Conservation (phyloP, 1,140 invertebrate species). For the Steinernema feltiae region DNA sequence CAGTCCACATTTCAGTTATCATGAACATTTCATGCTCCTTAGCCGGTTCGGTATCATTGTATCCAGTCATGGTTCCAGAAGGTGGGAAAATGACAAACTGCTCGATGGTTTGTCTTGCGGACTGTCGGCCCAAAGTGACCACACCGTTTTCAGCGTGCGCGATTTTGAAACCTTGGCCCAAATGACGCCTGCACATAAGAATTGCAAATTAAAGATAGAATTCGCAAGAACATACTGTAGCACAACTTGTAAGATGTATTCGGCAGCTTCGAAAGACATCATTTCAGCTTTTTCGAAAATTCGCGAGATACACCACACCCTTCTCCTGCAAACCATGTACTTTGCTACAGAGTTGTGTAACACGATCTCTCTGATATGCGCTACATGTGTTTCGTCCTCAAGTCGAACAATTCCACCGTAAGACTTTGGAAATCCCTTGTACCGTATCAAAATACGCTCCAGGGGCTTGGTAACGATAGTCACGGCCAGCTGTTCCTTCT, state of each 20-base stretch:
- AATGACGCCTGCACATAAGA: conserved; percentile 4
- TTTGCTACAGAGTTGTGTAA: conserved; percentile 23
- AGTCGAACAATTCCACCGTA: conserved; percentile 9
- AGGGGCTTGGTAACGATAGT: conserved; percentile 21
- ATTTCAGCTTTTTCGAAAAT: conserved; percentile 9
- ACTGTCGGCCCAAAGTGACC: conserved; percentile 4
- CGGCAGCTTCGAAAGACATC: conserved; percentile 2
- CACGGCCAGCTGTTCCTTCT: conserved; percentile 7
- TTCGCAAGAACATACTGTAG: conserved; percentile 3
- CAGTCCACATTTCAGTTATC: conserved; percentile 25
- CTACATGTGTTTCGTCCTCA: conserved; percentile 17
- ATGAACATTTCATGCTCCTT: neutral
- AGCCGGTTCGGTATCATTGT: neutral
- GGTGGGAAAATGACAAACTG: conserved; percentile 27
- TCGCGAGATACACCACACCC: conserved; percentile 7
- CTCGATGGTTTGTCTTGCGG: conserved; percentile 11
- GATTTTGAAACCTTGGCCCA: conserved; percentile 13
- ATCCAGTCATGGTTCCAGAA: neutral
- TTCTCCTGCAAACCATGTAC: conserved; percentile 9
- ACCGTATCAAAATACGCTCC: conserved; percentile 26
- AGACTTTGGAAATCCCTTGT: conserved; percentile 6
- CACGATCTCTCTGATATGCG: conserved; percentile 16
- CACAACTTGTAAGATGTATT: neutral
- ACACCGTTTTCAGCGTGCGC: conserved; percentile 8
- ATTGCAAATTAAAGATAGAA: neutral